Evolutionary conservation across 37 sponge, comb jelly and placozoan genomes (phyloP), one percentile per base, ranked within the genome.

Genomic region (Hormiphora californensis): DNA sequence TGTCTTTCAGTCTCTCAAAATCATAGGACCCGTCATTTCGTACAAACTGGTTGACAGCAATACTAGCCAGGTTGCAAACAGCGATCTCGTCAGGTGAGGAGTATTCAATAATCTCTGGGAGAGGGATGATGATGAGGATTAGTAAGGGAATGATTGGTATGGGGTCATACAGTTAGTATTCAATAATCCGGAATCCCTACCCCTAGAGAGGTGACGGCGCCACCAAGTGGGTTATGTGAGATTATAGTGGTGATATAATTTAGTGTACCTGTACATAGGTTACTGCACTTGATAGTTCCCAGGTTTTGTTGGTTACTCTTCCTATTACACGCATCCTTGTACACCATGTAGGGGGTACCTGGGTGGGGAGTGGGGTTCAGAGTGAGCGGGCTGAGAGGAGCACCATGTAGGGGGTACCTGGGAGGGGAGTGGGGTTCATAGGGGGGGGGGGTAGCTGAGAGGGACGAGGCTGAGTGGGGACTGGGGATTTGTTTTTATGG

Each of bases 291-390:
- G 87, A 98, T 98, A 36, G 99, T 98, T 0, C 99, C 99, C 21
- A 98, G 87, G 59, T 98, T 98, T 88, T 98, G 90, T 87, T 98
- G 99, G 68, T 98, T 98, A 89, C 99, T 98, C 88, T 98, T 98
- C 54, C 94, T 63, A 63, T 98, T 98, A 86, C 95, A 93, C 51
- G 90, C 86, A 86, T 98, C 99, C 87, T 98, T 98, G 90, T 98
- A 98, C 21, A 98, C 68, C 95, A 98, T 98, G 68, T 98, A 98
- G 23, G 99, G 99, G 36, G 95, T 95, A 34, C 98, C 12, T 51
- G 12, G 12, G 12, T 51, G 17, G 12, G 17, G 12, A 12, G 12
- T 21, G 17, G 17, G 54, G 17, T 17, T 21, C 54, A 51, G 17
- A 51, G 17, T 51, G 17, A 51, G 12, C 54, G n/a, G n/a, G n/a